A percentile compares a stretch with the other conserved stretches of the same genome.
phyloP scores from a whole-genome alignment of 2,797 vertebrate genomes.

The Ceyx erithaca region DNA sequence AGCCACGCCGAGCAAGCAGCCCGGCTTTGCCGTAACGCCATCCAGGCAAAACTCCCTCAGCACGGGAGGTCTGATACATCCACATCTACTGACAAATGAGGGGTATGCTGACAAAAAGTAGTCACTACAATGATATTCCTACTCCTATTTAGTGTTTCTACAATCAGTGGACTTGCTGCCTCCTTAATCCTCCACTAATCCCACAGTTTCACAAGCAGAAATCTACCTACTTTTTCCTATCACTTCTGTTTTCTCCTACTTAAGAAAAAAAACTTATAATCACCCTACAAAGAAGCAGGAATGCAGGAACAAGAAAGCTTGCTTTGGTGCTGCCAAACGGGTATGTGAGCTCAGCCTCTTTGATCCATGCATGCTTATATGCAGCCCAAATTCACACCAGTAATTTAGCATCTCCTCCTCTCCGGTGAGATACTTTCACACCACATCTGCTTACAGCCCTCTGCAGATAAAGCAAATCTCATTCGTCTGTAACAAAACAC shows the following conservation, averaged over 20 bases:
- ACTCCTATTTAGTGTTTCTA: neutral
- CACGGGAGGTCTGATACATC: accelerated
- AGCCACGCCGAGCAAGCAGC: neutral
- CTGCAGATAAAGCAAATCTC: neutral
- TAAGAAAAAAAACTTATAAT: accelerated
- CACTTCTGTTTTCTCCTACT: neutral
- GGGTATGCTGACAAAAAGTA: accelerated
- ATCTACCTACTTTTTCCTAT: neutral
- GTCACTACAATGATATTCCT: neutral
- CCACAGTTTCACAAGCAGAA: neutral
- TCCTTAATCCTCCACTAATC: neutral
- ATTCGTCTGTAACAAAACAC: neutral
- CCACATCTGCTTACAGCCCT: neutral
- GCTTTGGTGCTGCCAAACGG: neutral
- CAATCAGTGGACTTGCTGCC: neutral
- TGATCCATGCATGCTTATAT: accelerated
- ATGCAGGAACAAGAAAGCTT: accelerated
- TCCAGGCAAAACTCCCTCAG: too few species aligned
- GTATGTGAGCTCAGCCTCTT: neutral
- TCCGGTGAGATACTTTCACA: neutral
- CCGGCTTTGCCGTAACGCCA: neutral
- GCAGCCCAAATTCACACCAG: neutral
- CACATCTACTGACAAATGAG: neutral
- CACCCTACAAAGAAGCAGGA: neutral
- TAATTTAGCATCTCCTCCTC: neutral